Conservation (phyloP, 2,888 invertebrate species). For the Nomada fucata region DNA sequence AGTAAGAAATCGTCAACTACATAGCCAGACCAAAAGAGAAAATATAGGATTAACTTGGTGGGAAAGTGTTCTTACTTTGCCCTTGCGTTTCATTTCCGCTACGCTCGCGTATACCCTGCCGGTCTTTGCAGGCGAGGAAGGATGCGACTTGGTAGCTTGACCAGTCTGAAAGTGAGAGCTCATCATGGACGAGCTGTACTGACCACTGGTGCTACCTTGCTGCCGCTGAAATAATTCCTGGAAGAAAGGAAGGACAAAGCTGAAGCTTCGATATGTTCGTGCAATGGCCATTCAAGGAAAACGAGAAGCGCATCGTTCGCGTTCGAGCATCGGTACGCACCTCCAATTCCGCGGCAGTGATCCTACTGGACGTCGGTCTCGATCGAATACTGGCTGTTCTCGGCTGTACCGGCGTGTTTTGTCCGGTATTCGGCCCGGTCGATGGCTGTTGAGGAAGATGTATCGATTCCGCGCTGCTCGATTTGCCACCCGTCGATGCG, state of each 20-base stretch:
- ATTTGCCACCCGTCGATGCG: conserved; percentile 88
- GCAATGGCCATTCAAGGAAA: conserved; percentile 69
- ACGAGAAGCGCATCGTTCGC: conserved; percentile 73
- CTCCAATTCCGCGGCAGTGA: conserved; percentile 95
- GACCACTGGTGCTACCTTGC: conserved; percentile 87
- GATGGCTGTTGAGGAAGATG: conserved; percentile 85
- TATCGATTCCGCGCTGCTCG: conserved; percentile 93
- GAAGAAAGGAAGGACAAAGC: conserved; percentile 77
- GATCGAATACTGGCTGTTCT: conserved; percentile 96
- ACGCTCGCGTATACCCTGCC: conserved; percentile 95
- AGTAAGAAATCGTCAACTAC: background rate
- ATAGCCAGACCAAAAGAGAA: conserved; percentile 11
- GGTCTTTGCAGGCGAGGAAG: conserved; percentile 89
- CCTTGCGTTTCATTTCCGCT: conserved; percentile 97
- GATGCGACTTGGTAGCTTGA: conserved; percentile 86
- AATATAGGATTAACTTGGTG: conserved; percentile 28
- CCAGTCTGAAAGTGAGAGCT: conserved; percentile 90
- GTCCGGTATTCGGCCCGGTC: conserved; percentile 85
- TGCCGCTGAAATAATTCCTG: conserved; percentile 95
- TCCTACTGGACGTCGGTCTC: conserved; percentile 93
- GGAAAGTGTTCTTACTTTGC: conserved; percentile 86
- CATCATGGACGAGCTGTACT: conserved; percentile 87
- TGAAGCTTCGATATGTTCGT: conserved; percentile 70
- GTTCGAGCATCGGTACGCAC: conserved; percentile 69
- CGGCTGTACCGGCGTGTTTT: conserved; percentile 88